These are phyloP conservation scores for Apodemus agrarius DNA, from an alignment of 2,797 vertebrate genomes.

Conservation along the genomic window DNA sequence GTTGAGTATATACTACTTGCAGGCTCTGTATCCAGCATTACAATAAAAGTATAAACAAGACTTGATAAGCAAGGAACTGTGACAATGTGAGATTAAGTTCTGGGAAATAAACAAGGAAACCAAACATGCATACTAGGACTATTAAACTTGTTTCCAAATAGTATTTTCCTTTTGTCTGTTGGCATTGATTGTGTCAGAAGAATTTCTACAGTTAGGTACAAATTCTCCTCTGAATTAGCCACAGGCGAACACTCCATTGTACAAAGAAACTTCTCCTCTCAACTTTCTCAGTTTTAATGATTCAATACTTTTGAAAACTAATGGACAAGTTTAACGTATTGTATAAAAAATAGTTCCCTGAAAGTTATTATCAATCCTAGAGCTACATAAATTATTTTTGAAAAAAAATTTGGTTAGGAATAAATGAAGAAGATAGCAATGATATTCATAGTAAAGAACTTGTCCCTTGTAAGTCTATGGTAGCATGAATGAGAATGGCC, in stretches of 20 bases:
- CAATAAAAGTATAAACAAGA: not conserved
- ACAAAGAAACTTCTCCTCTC: not conserved
- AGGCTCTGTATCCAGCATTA: not conserved
- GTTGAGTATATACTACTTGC: not conserved
- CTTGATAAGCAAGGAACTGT: not conserved
- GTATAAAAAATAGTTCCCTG: not conserved
- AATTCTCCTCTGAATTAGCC: not conserved
- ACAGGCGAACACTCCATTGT: constrained; percentile 13
- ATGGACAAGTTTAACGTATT: constrained; percentile 39
- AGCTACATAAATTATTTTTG: not conserved
- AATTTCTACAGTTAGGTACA: not conserved
- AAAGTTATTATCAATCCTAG: constrained; percentile 48
- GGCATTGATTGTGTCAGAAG: constrained; percentile 25
- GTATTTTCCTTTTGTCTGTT: constrained; percentile 8
- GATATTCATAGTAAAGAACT: constrained; percentile 26
- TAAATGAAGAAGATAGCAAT: not conserved
- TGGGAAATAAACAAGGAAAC: constrained; percentile 18
- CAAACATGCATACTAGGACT: constrained; percentile 10
- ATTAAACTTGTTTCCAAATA: constrained; percentile 53
- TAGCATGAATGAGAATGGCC: not conserved
- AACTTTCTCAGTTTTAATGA: constrained; percentile 2
- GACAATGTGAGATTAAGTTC: not conserved
- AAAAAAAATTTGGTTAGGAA: not conserved
- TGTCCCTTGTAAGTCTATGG: not conserved
- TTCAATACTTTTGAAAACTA: constrained; percentile 33